phyloP scores from a whole-genome alignment of 2,888 invertebrate genomes.

The Thera britannica region DNA sequence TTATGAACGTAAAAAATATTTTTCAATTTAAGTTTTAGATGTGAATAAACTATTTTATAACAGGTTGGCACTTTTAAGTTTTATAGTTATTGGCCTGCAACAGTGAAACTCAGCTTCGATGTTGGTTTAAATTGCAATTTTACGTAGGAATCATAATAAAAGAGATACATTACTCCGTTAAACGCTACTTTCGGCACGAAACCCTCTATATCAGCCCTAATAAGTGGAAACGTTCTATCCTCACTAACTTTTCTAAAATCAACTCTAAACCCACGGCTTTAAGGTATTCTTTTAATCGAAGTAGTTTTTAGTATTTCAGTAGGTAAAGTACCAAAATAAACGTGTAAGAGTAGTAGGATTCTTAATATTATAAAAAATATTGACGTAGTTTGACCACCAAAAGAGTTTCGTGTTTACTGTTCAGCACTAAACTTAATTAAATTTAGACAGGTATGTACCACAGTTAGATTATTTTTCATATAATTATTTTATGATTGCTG shows the following conservation, averaged over 20 bases:
- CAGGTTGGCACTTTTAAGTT: no score
- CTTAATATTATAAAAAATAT: background rate
- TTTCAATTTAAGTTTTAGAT: no score
- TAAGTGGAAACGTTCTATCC: conserved; percentile 63
- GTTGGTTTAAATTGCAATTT: conserved; percentile 50
- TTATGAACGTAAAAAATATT: no score
- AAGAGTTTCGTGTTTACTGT: background rate
- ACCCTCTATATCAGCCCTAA: conserved; percentile 68
- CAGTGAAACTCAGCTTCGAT: conserved; percentile 1
- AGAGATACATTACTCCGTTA: conserved; percentile 74
- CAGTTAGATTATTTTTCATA: background rate
- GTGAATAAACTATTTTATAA: no score
- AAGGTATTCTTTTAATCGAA: conserved; percentile 13
- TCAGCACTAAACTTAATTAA: background rate
- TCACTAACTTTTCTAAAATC: conserved; percentile 35
- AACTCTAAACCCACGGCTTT: conserved; percentile 17
- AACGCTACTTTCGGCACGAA: conserved; percentile 83
- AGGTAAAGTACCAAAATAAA: background rate
- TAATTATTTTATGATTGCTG: conserved; percentile 13
- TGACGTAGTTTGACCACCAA: background rate
- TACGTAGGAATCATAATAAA: conserved; percentile 62
- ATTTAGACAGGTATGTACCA: background rate
- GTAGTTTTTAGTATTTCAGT: background rate
- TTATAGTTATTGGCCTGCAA: background rate
- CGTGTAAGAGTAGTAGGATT: background rate